Conservation (phyloP, 2,113 vertebrate species). For the Nyctereutes procyonoides region DNA sequence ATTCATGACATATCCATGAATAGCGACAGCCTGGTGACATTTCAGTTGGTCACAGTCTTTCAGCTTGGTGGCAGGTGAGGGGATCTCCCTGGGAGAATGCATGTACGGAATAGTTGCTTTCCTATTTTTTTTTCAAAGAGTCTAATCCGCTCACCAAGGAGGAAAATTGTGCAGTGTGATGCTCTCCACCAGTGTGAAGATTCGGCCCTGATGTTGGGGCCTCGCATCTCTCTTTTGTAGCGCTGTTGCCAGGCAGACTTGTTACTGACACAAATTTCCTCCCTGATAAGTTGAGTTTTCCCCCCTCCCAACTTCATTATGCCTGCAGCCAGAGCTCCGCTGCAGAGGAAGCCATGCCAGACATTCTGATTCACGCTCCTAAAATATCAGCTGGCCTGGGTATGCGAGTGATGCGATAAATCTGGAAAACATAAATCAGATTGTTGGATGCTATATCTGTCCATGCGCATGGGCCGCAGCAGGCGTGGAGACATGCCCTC, state of each 20-base stretch:
- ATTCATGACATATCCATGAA: constrained; percentile 63
- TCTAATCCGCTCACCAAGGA: background rate
- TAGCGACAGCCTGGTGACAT: constrained; percentile 75
- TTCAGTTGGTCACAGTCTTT: constrained; percentile 76
- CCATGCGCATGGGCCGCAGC: background rate
- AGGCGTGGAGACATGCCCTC: background rate
- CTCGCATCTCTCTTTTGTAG: constrained; percentile 27
- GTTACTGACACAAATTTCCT: constrained; percentile 69
- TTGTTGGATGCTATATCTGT: constrained; percentile 52
- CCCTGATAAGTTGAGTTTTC: constrained; percentile 57
- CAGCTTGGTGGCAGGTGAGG: constrained; percentile 68
- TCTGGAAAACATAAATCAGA: constrained; percentile 75
- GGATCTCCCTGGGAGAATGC: constrained; percentile 76
- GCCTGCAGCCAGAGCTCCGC: constrained; percentile 64
- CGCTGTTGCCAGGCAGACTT: constrained; percentile 74
- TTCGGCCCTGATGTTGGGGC: constrained; percentile 48
- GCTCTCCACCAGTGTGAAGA: constrained; percentile 25
- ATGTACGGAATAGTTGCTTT: constrained; percentile 49
- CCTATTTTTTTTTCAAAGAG: background rate
- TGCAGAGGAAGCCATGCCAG: constrained; percentile 70
- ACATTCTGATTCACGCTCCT: constrained; percentile 63
- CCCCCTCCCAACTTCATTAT: constrained; percentile 64
- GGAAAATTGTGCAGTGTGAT: background rate
- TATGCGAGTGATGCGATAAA: constrained; percentile 65
- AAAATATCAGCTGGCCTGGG: constrained; percentile 74